phyloP scores from a whole-genome alignment of 2,113 vertebrate species.

The Xenus cinereus region DNA sequence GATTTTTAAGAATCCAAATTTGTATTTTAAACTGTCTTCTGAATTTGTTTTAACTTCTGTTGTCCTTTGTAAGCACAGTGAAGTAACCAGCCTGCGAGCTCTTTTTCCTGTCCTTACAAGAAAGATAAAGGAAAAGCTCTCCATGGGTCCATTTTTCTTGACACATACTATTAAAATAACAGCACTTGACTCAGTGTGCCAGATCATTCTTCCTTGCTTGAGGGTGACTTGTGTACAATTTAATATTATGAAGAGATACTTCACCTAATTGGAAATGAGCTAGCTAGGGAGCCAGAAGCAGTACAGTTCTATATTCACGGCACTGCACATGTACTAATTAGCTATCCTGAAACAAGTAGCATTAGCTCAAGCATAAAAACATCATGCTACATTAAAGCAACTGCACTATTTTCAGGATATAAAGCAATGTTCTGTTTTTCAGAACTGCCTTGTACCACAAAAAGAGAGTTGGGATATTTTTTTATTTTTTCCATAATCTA shows the following conservation, averaged over 20 bases:
- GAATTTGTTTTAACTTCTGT: background rate
- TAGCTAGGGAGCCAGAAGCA: background rate
- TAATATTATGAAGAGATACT: background rate
- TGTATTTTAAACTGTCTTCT: background rate
- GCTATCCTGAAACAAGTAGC: background rate
- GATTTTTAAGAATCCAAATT: background rate
- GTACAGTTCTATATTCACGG: background rate
- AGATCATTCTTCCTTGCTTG: background rate
- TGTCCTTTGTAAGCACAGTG: background rate
- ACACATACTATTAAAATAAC: background rate
- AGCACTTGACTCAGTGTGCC: background rate
- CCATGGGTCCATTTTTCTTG: background rate
- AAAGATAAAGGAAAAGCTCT: background rate
- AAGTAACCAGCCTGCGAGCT: background rate
- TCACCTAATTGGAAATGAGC: background rate
- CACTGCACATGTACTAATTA: background rate
- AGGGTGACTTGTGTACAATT: background rate
- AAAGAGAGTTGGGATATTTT: background rate
- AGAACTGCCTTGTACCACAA: background rate
- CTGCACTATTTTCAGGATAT: background rate
- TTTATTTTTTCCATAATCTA: background rate
- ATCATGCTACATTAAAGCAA: background rate
- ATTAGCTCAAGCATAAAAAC: background rate
- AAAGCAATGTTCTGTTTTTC: background rate
- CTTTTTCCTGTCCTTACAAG: background rate